Evolutionary conservation across 2,113 vertebrate species (phyloP), one percentile per base, ranked within the genome.

Genomic region (Piprites chloris): DNA sequence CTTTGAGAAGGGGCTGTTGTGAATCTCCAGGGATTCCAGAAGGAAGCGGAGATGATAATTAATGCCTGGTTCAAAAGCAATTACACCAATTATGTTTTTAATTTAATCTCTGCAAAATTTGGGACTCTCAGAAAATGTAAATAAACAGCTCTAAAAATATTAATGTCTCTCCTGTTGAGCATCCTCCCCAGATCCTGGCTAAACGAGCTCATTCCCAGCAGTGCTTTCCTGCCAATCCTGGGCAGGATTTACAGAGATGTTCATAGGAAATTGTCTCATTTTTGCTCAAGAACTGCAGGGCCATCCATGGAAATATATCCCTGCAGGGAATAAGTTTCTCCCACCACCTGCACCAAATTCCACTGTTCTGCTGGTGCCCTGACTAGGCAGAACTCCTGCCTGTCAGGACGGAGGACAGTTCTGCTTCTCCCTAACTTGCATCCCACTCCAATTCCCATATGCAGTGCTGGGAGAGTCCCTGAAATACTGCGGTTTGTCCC

Each of bases 51-150:
- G 83, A 85, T 81, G 90, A 84, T 96, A 96, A 97, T 97, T 97
- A 96, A 95, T 91, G 88, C 89, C 77, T 90, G 92, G 94, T 93
- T 97, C 95, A 79, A 91, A 96, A 93, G 90, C 93, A 94, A 96
- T 96, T 95, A 96, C 50, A 78, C 75, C 96, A 97, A 95, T 97
- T 96, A 96, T 90, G 93, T 61, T 95, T 96, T 97, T 96, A 96
- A 96, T 97, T 95, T 95, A 95, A 93, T 94, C 93, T 93, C 91
- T 62, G 82, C 72, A 85, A 92, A 96, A 95, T 88, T 84, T 88
- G 80, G 89, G 93, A 61, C 91, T 94, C 95, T 94, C 46, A 58
- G 78, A 88, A 95, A 95, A 96, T 66, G 73, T 79, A 94, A 95
- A 94, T 58, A 95, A 93, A 93, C 65, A 85, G 74, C 81, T 93